These are phyloP conservation scores for Lanius collurio DNA, from an alignment of 2,113 vertebrate genomes.

Conservation along the genomic window DNA sequence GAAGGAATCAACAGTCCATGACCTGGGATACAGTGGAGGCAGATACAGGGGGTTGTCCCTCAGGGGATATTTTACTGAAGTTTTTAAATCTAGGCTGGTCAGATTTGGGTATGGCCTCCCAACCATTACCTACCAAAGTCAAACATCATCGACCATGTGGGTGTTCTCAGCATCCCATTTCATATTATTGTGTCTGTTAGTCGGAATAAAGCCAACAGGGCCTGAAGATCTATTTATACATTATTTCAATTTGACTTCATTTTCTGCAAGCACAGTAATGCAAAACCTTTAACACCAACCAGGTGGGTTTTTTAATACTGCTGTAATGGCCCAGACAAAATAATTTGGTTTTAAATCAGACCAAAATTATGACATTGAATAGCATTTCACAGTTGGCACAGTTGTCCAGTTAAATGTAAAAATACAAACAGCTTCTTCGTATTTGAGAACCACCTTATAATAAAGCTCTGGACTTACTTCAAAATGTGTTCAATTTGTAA, in stretches of 20 bases:
- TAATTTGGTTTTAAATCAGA: background rate
- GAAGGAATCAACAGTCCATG: background rate
- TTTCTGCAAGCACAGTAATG: background rate
- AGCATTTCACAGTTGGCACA: background rate
- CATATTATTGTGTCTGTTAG: background rate
- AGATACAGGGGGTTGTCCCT: background rate
- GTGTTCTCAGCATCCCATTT: background rate
- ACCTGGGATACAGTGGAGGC: background rate
- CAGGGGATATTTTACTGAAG: background rate
- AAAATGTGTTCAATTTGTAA: background rate
- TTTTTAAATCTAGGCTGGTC: background rate
- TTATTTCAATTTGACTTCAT: background rate
- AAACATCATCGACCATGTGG: background rate
- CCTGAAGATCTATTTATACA: background rate
- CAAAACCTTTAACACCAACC: background rate
- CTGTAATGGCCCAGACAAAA: background rate
- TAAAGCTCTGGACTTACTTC: background rate
- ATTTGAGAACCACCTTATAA: background rate
- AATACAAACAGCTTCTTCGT: background rate
- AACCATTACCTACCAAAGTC: background rate
- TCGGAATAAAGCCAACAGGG: background rate
- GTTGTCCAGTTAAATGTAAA: background rate
- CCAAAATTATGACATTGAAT: background rate
- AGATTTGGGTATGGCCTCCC: background rate
- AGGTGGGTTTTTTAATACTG: background rate